Percentiles rank a stretch among this genome's conserved stretches.
Evolutionary conservation across 2,797 vertebrate genomes (phyloP).

Genomic region (Aselliscus stoliczkanus): DNA sequence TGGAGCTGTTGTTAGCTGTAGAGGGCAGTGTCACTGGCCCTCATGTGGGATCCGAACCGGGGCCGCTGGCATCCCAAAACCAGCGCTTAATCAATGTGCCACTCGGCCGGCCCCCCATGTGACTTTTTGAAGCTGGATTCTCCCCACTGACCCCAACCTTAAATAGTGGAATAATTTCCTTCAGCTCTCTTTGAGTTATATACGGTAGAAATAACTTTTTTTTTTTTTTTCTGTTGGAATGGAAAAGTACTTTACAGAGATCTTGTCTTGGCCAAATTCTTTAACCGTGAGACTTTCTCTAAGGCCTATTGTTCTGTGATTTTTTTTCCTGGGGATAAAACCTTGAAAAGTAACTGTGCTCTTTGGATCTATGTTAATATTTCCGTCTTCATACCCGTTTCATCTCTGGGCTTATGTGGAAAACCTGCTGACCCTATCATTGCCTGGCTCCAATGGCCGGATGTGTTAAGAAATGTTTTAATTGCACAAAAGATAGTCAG

Average conservation of each 20-base stretch:
- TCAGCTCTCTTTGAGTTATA: not conserved
- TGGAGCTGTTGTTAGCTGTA: no score
- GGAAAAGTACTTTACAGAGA: not conserved
- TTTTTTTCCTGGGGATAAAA: not conserved
- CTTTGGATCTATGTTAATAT: not conserved
- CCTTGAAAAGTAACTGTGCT: not conserved
- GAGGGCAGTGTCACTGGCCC: no score
- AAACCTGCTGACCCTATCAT: not conserved
- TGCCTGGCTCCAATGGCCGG: not conserved
- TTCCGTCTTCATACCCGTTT: not conserved
- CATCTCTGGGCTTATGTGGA: not conserved
- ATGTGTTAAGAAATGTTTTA: no score
- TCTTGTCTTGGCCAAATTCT: not conserved
- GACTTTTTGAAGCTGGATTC: not conserved
- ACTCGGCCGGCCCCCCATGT: no score
- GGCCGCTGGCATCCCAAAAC: no score
- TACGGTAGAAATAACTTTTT: not conserved
- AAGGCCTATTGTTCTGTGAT: not conserved
- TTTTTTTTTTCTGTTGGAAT: not conserved
- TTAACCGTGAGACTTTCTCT: not conserved
- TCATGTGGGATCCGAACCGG: no score
- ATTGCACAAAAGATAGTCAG: not conserved
- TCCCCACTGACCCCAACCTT: not conserved
- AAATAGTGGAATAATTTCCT: not conserved
- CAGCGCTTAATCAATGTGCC: no score